phyloP scores from a whole-genome alignment of 64 coral and sea anemone species.

The Actinia equina region DNA sequence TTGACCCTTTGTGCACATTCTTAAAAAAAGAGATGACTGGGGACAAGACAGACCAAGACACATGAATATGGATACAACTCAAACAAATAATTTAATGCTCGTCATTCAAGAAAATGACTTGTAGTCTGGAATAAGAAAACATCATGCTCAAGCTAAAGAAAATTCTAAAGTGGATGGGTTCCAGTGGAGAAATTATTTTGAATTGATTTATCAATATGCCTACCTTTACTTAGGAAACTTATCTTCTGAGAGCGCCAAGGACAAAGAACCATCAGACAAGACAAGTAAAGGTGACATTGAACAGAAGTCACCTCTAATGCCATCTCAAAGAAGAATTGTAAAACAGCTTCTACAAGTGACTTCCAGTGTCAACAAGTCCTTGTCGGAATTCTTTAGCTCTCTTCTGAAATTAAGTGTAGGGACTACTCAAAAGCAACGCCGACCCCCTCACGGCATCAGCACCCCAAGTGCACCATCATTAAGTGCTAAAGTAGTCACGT shows the following conservation, averaged over 20 bases:
- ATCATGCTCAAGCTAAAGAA: too few species aligned
- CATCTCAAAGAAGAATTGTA: conserved; percentile 67
- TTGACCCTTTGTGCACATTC: too few species aligned
- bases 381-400: conserved; percentile 90
- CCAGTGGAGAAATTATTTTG: too few species aligned
- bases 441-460: conserved; percentile 58
- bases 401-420: conserved; percentile 85
- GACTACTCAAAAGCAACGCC: conserved; percentile 81
- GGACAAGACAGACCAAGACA: too few species aligned
- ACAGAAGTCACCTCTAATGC: conserved; percentile 62
- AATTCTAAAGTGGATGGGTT: too few species aligned
- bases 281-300: conserved; percentile 2
- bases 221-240: not conserved
- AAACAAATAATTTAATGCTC: too few species aligned
- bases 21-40: too few species aligned
- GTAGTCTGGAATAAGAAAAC: too few species aligned
- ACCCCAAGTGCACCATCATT: conserved; percentile 67
- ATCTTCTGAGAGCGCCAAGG: not conserved
- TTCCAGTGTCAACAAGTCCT: conserved; percentile 66
- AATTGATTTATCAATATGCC: not conserved
- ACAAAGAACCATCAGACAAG: not conserved
- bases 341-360: conserved; percentile 89
- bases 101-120: too few species aligned
- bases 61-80: too few species aligned
- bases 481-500: conserved; percentile 61